Evolutionary conservation across 2,888 invertebrate genomes (phyloP).

Genomic region (Aelia acuminata): DNA sequence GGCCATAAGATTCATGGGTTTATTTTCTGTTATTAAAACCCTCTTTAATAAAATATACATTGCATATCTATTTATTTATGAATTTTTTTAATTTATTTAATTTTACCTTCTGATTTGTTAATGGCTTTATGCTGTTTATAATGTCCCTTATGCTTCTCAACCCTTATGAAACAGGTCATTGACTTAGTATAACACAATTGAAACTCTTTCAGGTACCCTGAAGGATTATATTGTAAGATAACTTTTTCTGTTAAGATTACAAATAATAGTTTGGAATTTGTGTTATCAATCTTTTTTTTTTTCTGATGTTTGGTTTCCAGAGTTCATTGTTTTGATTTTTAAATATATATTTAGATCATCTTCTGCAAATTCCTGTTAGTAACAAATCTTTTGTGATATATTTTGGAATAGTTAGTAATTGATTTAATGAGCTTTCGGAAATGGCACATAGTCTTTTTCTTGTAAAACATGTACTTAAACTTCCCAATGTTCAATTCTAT

Average conservation of each 20-base stretch:
- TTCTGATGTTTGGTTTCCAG: too few relatives aligned
- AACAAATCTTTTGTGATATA: not conserved
- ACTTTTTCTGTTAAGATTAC: not conserved
- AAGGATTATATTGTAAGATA: not conserved
- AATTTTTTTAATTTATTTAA: not conserved
- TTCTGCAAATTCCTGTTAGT: too few relatives aligned
- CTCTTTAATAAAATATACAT: not conserved
- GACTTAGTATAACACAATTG: slow-evolving; percentile 62
- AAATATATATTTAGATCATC: too few relatives aligned
- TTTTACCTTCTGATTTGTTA: not conserved
- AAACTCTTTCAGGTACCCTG: slow-evolving; percentile 61
- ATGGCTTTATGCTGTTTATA: not conserved
- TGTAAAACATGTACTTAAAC: not conserved
- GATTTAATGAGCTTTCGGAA: not conserved
- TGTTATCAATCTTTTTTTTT: too few relatives aligned
- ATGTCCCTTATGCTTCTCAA: slow-evolving; percentile 40
- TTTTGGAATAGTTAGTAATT: not conserved
- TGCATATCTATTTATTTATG: not conserved
- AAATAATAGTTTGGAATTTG: not conserved
- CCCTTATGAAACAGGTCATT: slow-evolving; percentile 65
- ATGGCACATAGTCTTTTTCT: too few relatives aligned
- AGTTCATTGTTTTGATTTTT: too few relatives aligned
- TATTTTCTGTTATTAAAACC: not conserved
- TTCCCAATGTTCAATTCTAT: not conserved
- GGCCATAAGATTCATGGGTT: slow-evolving; percentile 44